Evolutionary conservation across 2,888 invertebrate species (phyloP), one percentile per base, ranked within the genome.

Genomic region (Ophion obscuratus): DNA sequence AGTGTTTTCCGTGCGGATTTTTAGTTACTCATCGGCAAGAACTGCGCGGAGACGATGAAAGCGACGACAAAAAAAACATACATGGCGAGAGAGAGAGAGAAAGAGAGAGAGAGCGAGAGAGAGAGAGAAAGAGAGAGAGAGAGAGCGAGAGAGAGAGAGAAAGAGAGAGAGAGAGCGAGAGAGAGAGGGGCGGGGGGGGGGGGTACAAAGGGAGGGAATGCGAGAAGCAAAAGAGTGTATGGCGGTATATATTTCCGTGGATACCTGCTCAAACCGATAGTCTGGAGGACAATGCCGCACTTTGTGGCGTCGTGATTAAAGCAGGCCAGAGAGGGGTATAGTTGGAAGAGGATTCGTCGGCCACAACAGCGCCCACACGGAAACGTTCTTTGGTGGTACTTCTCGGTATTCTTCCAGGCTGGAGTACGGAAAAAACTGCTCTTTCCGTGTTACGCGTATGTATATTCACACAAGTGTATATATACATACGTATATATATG

Each of bases 291-390:
- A 91, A 92, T 91, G 88, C 90, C 89, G 90, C 92, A 92, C 92
- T 92, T 92, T 90, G 92, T 91, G 89, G 91, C 86, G 88, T 88
- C 90, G 90, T 92, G 92, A 92, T 92, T 92, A 92, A 92, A 87
- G 85, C 87, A 85, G 83, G 82, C 81, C 84, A 84, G 76, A 76
- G 79, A 66, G 62, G 71, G 76, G 61, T 77, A 53, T 57, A 74
- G 62, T 78, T 86, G 80, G 27, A 81, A 76, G 68, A 83, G 57
- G 70, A 73, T 62, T 76, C 57, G 70, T 80, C 74, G 77, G 73
- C 82, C 87, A 71, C 84, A 84, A 76, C 79, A 80, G 80, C 83
- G 71, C 67, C 44, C 67, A 71, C 44, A 71, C 76, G 77, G 79
- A 85, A 61, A 77, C 36, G 57, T 70, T 73, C 64, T 27, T 59